phyloP scores from a whole-genome alignment of 2,888 invertebrate species.

The Tridacna crocea region DNA sequence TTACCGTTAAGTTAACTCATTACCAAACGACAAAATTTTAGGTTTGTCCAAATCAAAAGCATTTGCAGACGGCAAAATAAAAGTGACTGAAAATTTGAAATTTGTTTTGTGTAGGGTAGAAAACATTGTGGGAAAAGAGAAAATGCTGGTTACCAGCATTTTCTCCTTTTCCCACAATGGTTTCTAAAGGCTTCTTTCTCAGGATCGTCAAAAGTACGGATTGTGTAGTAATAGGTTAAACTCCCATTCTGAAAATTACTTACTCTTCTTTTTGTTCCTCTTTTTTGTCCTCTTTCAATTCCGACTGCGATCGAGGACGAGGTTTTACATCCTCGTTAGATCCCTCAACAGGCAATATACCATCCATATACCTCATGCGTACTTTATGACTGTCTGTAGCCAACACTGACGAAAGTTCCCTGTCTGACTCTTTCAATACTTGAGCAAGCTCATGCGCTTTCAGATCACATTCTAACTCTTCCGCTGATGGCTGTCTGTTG shows the following conservation, averaged over 20 bases:
- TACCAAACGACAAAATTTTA: no score
- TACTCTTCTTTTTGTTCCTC: conserved; percentile 39
- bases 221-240: no score
- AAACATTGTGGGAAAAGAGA: no score
- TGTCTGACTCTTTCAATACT: conserved; percentile 75
- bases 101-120: no score
- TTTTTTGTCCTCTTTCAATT: conserved; percentile 37
- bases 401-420: conserved; percentile 75
- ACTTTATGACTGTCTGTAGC: conserved; percentile 87
- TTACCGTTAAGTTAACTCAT: no score
- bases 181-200: no score
- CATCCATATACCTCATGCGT: conserved; percentile 89
- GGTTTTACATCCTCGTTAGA: conserved; percentile 7
- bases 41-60: no score
- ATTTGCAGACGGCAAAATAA: no score
- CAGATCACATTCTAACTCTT: conserved; percentile 92
- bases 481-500: conserved; percentile 85
- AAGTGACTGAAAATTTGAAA: no score
- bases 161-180: no score
- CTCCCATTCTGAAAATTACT: not conserved
- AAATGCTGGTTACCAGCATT: no score
- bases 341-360: conserved; percentile 85
- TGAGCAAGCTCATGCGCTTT: conserved; percentile 85
- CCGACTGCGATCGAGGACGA: conserved; percentile 17
- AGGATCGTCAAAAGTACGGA: no score